A percentile compares a stretch with the other conserved stretches of the same genome.
These are phyloP conservation scores for Linnaemya tessellans DNA, from an alignment of 2,888 invertebrate species.

Conservation along the genomic window DNA sequence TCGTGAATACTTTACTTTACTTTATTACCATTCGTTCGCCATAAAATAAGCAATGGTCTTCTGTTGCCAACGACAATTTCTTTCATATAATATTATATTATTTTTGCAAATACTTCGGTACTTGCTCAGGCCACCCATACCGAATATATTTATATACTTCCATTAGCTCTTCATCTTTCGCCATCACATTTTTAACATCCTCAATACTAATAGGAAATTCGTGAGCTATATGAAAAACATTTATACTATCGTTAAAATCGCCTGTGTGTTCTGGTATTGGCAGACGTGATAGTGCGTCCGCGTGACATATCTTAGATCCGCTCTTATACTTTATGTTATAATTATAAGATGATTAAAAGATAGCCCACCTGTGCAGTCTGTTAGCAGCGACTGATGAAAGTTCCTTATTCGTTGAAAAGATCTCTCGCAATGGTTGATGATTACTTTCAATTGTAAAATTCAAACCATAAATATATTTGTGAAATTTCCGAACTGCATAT, in stretches of 20 bases:
- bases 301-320: constrained; percentile 41
- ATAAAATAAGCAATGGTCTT: too few species aligned
- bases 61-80: too few species aligned
- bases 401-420: constrained; percentile 53
- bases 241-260: constrained; percentile 54
- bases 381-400: constrained; percentile 45
- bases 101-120: too few species aligned
- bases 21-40: too few species aligned
- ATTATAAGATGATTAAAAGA: too few species aligned
- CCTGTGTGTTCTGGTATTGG: constrained; percentile 45
- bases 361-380: too few species aligned
- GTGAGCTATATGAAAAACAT: constrained; percentile 47
- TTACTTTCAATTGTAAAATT: constrained; percentile 69
- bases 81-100: too few species aligned
- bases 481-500: constrained; percentile 81
- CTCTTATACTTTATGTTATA: too few species aligned
- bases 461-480: constrained; percentile 80
- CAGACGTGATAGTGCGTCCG: constrained; percentile 72
- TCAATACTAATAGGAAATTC: constrained; percentile 46
- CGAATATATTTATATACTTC: too few species aligned
- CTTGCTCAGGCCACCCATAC: too few species aligned
- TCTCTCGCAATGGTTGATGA: constrained; percentile 58
- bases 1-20: too few species aligned
- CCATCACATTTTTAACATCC: constrained; percentile 18
- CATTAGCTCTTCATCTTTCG: constrained; percentile 6